Evolutionary conservation across 2,113 vertebrate genomes (phyloP), one percentile per base, ranked within the genome.

Genomic region (Haemorhous mexicanus): DNA sequence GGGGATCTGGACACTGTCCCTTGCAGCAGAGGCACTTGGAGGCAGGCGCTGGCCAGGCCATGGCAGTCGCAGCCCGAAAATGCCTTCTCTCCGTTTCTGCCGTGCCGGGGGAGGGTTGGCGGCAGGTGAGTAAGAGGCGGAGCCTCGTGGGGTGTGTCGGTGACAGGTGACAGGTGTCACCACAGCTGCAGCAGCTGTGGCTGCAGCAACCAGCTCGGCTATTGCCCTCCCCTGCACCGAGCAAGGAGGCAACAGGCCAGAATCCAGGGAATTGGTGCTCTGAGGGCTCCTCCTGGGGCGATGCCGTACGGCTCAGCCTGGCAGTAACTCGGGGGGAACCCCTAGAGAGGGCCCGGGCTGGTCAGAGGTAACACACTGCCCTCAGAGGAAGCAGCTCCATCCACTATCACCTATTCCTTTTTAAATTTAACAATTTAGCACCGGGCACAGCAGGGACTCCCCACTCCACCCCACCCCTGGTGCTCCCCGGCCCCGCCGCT

Each of bases 131-230:
- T 0, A 0, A 5, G 10, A 10, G 50, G 5, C 2, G 3, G 30
- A 52, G 17, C 52, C 32, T 2, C 9, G 3, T 0, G 26, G n/a
- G 17, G 47, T 1, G 0, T 0, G 49, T 16, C 13, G 41, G 41
- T 2, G 26, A 52, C 49, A 50, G 19, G 53, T 13, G 32, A 9
- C 63, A 1, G 4, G 0, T 21, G 43, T 7, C 56, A 9, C 10
- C 2, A 17, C 63, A 62, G 4, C 66, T 44, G 61, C 49, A 15
- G 50, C 35, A 24, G 50, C 58, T 7, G 49, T 0, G 52, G 47
- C 53, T 30, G 21, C 79, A n/a, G 74, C 64, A 10, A 6, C 35
- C 58, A 9, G 26, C 37, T 0, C 6, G 2, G 53, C n/a, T 2
- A 3, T 0, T 6, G 52, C 56, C 50, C 6, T 5, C 2, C n/a